phyloP scores from a whole-genome alignment of 2,113 vertebrate species.

The Gavialis gangeticus region DNA sequence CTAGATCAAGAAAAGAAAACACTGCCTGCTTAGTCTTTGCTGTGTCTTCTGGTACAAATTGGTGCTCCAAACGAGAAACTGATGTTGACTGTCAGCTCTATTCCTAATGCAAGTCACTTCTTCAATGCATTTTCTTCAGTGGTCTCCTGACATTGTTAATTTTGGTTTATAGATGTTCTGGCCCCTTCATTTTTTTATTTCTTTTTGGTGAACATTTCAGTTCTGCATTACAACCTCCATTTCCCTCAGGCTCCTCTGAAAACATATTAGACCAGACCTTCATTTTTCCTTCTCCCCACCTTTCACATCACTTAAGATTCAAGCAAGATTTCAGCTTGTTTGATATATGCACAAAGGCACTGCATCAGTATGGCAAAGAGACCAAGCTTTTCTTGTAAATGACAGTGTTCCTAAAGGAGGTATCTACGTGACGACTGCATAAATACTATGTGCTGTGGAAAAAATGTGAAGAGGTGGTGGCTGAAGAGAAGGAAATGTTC shows the following conservation, averaged over 20 bases:
- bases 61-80: not conserved
- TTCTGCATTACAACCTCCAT: not conserved
- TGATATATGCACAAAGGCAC: not conserved
- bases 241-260: not conserved
- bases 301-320: not conserved
- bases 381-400: not conserved
- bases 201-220: not conserved
- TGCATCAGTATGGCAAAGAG: not conserved
- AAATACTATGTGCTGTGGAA: not conserved
- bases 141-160: not conserved
- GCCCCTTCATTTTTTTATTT: not conserved
- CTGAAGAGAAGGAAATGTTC: not conserved
- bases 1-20: not conserved
- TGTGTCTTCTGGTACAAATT: not conserved
- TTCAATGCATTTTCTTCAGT: not conserved
- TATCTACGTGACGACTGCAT: not conserved
- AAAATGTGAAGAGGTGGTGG: not conserved
- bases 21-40: not conserved
- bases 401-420: not conserved
- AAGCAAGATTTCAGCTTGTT: not conserved
- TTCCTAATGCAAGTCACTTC: not conserved
- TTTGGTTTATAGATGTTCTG: conserved; percentile 19
- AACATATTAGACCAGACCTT: not conserved
- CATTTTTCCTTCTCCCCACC: not conserved
- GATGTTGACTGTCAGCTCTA: not conserved